Evolutionary conservation across 2,797 vertebrate genomes (phyloP), one percentile per base, ranked within the genome.

Genomic region (Melanotaenia pygmaea): DNA sequence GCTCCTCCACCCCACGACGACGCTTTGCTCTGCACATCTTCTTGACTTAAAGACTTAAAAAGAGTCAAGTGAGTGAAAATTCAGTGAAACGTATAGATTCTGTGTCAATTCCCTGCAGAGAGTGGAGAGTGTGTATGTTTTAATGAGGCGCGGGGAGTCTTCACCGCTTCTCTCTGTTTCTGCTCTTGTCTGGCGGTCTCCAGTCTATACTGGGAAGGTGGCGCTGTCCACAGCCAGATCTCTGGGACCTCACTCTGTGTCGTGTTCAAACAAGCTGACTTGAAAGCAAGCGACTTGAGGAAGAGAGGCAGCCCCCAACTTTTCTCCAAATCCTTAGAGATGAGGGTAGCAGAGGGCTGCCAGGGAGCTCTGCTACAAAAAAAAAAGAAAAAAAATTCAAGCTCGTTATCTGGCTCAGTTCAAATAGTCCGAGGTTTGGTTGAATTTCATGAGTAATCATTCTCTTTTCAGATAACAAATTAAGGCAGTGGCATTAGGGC

Each of bases 381-480:
- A 59, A 67, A 70, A 65, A 57, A 61, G 26, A 62, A 51, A 64
- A 74, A 73, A 70, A 77, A 77, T 64, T 54, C 43, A 59, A 81
- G 84, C 91, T 91, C 87, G 90, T 92, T 92, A 93, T 93, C 92
- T 91, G 77, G 85, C 86, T 70, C 72, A 71, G 88, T 91, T 93
- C 83, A 91, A 91, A 90, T 86, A 85, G 87, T 90, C 82, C 66
- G 79, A 83, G 86, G 87, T 91, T 89, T 86, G 90, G 88, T 86
- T 91, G 91, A 85, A 91, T 91, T 93, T 91, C 89, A 90, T 89
- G 91, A 92, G 90, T 93, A 90, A 93, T 93, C 91, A 89, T 91
- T 93, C 88, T 85, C 76, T 81, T 80, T 86, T 90, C 86, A 85
- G 92, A 93, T 93, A 92, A 90, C 86, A 89, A 90, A 92, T 92